phyloP scores from a whole-genome alignment of 2,113 vertebrate genomes.

The Osmerus mordax region DNA sequence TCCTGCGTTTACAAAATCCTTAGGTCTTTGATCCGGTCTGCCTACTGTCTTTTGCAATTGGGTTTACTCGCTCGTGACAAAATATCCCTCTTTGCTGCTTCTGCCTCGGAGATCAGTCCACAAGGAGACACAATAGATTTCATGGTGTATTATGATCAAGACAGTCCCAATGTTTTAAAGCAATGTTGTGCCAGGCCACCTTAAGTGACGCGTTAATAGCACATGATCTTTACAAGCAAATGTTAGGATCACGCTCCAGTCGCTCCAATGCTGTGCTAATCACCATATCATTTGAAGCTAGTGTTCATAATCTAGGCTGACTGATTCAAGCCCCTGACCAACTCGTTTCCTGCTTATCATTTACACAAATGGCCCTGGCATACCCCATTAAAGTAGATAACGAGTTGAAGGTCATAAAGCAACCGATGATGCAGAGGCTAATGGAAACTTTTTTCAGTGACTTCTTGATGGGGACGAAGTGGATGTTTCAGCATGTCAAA shows the following conservation, averaged over 20 bases:
- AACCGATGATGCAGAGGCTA: conserved; percentile 22
- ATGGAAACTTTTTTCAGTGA: conserved; percentile 35
- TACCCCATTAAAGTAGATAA: conserved; percentile 39
- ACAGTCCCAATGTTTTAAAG: neutral
- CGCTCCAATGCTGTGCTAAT: conserved; percentile 71
- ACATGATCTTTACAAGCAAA: too few species aligned
- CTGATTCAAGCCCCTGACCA: conserved; percentile 16
- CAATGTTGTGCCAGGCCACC: neutral
- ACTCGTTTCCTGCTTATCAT: conserved; percentile 30
- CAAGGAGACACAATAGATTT: too few species aligned
- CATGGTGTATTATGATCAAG: too few species aligned
- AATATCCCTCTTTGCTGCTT: too few species aligned
- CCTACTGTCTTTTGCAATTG: too few species aligned
- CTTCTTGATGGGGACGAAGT: neutral
- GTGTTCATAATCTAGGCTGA: conserved; percentile 19
- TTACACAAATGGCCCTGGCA: conserved; percentile 19
- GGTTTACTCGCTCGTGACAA: too few species aligned
- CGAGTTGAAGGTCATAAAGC: conserved; percentile 18
- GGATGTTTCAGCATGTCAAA: conserved; percentile 1
- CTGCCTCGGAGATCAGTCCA: too few species aligned
- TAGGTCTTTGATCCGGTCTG: too few species aligned
- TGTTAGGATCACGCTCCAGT: neutral
- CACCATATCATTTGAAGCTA: conserved; percentile 21
- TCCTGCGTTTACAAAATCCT: too few species aligned
- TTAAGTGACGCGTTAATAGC: neutral